Conservation (phyloP, 2,797 vertebrate genomes). For the Hydrophis major region DNA sequence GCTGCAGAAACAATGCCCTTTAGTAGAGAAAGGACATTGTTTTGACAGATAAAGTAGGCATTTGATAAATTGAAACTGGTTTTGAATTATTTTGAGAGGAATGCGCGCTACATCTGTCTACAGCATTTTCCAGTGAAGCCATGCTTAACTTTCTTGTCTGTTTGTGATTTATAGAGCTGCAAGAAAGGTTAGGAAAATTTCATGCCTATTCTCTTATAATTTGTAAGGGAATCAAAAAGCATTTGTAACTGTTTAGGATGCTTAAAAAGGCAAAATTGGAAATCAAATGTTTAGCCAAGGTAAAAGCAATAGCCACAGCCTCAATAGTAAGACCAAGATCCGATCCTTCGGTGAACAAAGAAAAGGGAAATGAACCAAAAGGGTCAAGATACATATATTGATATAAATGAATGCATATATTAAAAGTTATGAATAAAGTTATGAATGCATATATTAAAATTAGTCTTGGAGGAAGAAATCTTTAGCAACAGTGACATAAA, state of each 20-base stretch:
- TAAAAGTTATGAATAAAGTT: not conserved
- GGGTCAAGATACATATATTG: constrained; percentile 33
- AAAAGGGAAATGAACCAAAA: constrained; percentile 31
- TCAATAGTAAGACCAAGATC: constrained; percentile 38
- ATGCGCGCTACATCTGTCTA: constrained; percentile 77
- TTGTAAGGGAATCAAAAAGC: constrained; percentile 77
- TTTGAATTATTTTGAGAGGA: constrained; percentile 81
- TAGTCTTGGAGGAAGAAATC: not conserved
- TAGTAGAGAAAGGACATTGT: constrained; percentile 81
- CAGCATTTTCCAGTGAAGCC: constrained; percentile 74
- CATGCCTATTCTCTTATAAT: constrained; percentile 74
- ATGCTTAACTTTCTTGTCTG: constrained; percentile 79
- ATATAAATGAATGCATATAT: not conserved
- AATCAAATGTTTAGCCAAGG: constrained; percentile 63
- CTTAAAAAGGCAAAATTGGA: constrained; percentile 69
- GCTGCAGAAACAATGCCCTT: constrained; percentile 79
- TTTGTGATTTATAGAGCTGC: constrained; percentile 81
- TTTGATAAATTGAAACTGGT: constrained; percentile 85
- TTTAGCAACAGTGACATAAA: not conserved
- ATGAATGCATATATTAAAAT: not conserved
- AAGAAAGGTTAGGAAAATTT: constrained; percentile 81
- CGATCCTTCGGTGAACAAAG: constrained; percentile 30
- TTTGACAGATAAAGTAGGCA: constrained; percentile 83
- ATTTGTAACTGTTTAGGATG: constrained; percentile 76
- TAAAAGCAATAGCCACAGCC: constrained; percentile 53